Evolutionary conservation across 2,797 vertebrate species (phyloP).

Genomic region (Sparus aurata): DNA sequence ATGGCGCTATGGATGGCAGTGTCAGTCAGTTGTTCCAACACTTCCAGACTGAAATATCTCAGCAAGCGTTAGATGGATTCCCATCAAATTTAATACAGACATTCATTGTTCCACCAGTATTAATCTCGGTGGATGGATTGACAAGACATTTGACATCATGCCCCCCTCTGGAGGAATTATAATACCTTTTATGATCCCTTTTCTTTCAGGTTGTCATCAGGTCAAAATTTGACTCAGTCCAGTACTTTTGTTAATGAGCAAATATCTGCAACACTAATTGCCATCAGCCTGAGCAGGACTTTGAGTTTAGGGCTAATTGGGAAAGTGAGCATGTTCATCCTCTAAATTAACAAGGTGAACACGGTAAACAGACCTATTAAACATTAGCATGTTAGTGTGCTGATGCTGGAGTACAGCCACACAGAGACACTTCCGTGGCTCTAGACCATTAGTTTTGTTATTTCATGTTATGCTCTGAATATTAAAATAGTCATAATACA

Average conservation of each 20-base stretch:
- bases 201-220: neutral
- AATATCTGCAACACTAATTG: neutral
- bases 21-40: rapidly evolving
- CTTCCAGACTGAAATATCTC: neutral
- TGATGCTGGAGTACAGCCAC: neutral
- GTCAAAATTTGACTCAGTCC: neutral
- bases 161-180: neutral
- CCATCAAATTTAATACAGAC: neutral
- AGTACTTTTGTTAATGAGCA: neutral
- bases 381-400: neutral
- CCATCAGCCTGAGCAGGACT: neutral
- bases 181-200: neutral
- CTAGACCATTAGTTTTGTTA: neutral
- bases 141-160: neutral
- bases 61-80: neutral
- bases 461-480: conserved; percentile 4
- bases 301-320: neutral
- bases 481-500: conserved; percentile 8
- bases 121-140: neutral
- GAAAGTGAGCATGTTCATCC: neutral
- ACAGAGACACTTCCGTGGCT: neutral
- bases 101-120: neutral
- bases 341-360: neutral
- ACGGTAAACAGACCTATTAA: neutral
- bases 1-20: neutral